Conservation (phyloP, 1,140 invertebrate species). For the Microvelia longipes region DNA sequence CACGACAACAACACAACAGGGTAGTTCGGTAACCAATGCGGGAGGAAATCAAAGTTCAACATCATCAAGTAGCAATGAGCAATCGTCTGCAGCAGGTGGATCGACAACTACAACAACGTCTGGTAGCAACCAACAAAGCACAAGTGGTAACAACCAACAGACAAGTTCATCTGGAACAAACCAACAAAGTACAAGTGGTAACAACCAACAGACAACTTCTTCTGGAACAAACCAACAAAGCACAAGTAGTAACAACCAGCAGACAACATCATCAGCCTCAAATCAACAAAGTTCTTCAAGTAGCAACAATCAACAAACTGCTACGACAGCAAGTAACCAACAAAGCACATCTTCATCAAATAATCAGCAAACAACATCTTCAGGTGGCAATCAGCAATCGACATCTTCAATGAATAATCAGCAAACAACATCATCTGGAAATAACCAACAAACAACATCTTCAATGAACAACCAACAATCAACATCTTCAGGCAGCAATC, state of each 20-base stretch:
- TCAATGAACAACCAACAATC: conserved; percentile 12
- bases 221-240: conserved; percentile 8
- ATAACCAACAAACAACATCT: conserved; percentile 10
- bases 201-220: conserved; percentile 14
- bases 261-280: conserved; percentile 9
- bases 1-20: conserved; percentile 14
- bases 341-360: conserved; percentile 4
- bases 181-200: conserved; percentile 9
- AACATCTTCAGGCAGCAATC: conserved; percentile 14
- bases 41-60: conserved; percentile 9
- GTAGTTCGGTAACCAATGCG: conserved; percentile 14
- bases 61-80: conserved; percentile 5
- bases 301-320: conserved; percentile 10
- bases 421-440: conserved; percentile 11
- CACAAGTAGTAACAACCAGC: conserved; percentile 12
- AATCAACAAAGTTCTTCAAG: conserved; percentile 14
- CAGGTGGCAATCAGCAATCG: conserved; percentile 7
- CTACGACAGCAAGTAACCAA: conserved; percentile 9
- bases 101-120: conserved; percentile 13
- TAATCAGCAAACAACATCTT: conserved; percentile 11
- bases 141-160: conserved; percentile 9
- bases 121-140: conserved; percentile 15
- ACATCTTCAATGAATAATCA: conserved; percentile 4
- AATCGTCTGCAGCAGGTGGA: conserved; percentile 13
- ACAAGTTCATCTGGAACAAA: conserved; percentile 10